Conservation (phyloP, 2,113 vertebrate genomes). For the Pelodiscus sinensis region DNA sequence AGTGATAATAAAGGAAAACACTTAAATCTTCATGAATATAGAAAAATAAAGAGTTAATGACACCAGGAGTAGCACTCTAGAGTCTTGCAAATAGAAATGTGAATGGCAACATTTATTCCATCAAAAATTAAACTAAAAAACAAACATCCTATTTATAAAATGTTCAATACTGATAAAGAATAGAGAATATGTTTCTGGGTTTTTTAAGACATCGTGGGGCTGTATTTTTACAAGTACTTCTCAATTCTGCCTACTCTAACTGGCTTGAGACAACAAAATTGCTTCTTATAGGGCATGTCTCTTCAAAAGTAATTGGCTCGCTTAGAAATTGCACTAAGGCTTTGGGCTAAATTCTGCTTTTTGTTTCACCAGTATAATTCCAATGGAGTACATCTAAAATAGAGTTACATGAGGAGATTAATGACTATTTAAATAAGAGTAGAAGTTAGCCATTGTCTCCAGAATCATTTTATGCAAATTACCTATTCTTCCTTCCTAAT, state of each 20-base stretch:
- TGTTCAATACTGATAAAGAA: slow-evolving; percentile 6
- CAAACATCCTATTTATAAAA: background rate
- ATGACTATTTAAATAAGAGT: background rate
- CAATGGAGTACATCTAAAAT: background rate
- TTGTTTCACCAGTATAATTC: background rate
- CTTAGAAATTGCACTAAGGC: background rate
- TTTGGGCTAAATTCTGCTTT: background rate
- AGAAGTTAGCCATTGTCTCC: background rate
- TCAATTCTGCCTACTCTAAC: background rate
- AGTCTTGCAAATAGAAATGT: background rate
- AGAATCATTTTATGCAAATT: background rate
- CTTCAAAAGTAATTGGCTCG: background rate
- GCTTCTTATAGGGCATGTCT: background rate
- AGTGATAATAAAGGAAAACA: background rate
- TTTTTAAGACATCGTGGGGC: background rate
- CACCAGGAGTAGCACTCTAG: background rate
- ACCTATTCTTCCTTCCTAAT: background rate
- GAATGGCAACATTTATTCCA: background rate
- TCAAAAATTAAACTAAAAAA: background rate
- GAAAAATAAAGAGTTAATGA: background rate
- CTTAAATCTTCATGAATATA: background rate
- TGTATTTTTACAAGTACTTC: background rate
- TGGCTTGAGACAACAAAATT: background rate
- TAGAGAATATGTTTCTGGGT: background rate
- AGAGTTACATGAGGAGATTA: background rate